Percentiles rank a stretch among this genome's conserved stretches.
Conservation (phyloP, 2,888 invertebrate species). For the Glyphotaelius pellucidus region DNA sequence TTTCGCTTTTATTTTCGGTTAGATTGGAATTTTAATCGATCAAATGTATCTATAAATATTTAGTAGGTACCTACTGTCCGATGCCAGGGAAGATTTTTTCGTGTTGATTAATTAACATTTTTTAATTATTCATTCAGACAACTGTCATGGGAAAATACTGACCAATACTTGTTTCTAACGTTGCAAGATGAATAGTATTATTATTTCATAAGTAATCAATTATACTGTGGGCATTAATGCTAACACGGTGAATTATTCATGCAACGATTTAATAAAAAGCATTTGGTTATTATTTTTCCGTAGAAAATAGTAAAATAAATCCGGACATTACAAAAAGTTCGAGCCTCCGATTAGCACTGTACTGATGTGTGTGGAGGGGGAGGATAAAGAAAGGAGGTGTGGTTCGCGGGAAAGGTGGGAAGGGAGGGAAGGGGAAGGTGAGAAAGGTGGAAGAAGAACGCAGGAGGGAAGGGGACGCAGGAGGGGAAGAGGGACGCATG, state of each 20-base stretch:
- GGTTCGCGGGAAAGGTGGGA: too few relatives aligned
- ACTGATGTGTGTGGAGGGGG: too few relatives aligned
- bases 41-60: slow-evolving; percentile 5
- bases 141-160: not conserved
- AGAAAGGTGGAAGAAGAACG: too few relatives aligned
- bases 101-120: not conserved
- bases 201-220: not conserved
- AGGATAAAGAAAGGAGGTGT: too few relatives aligned
- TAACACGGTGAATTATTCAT: not conserved
- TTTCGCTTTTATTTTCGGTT: slow-evolving; percentile 38
- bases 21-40: slow-evolving; percentile 37
- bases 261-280: not conserved
- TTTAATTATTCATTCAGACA: not conserved
- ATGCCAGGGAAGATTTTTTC: not conserved
- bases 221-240: not conserved
- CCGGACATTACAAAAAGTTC: too few relatives aligned
- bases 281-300: not conserved
- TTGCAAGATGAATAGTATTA: not conserved
- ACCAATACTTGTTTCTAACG: not conserved
- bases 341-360: too few relatives aligned
- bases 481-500: too few relatives aligned
- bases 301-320: too few relatives aligned
- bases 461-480: too few relatives aligned
- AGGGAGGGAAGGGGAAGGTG: too few relatives aligned
- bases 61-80: not conserved